A percentile compares a stretch with the other conserved stretches of the same genome.
phyloP scores from a whole-genome alignment of 2,888 invertebrate genomes.

The Cosmia trapezina region DNA sequence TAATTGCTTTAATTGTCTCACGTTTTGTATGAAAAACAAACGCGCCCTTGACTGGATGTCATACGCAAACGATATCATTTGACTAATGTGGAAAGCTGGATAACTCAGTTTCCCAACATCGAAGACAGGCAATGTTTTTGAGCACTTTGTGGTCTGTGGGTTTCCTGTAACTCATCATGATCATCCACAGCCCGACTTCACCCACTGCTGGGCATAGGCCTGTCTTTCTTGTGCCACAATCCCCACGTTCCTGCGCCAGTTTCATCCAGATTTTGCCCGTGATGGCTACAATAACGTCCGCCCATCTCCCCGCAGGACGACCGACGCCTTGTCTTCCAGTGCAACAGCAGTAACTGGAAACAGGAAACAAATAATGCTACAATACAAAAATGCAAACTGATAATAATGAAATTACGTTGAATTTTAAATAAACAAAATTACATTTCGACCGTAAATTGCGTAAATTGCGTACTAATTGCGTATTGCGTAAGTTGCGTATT shows the following conservation, averaged over 20 bases:
- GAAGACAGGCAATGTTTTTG: no score
- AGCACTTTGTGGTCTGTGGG: no score
- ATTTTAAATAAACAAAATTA: no score
- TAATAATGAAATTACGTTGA: no score
- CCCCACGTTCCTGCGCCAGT: not conserved
- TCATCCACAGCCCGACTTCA: not conserved
- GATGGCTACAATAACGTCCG: not conserved
- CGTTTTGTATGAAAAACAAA: conserved; percentile 26
- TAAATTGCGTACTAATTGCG: no score
- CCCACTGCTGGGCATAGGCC: not conserved
- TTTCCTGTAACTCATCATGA: not conserved
- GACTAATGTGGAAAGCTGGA: conserved; percentile 10
- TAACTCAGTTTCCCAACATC: conserved; percentile 17
- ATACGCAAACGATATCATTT: conserved; percentile 27
- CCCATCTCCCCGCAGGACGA: not conserved
- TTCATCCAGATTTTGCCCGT: not conserved
- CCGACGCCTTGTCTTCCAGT: not conserved
- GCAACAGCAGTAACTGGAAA: not conserved
- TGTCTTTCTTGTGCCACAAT: not conserved
- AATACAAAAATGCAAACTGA: not conserved
- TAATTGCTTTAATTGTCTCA: not conserved
- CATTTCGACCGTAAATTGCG: no score
- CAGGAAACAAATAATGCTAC: conserved; percentile 3
- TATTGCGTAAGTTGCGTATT: no score
- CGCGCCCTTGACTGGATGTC: conserved; percentile 3